Evolutionary conservation across 2,113 vertebrate species (phyloP).

Genomic region (Pseudorhombus dupliciocellatus): DNA sequence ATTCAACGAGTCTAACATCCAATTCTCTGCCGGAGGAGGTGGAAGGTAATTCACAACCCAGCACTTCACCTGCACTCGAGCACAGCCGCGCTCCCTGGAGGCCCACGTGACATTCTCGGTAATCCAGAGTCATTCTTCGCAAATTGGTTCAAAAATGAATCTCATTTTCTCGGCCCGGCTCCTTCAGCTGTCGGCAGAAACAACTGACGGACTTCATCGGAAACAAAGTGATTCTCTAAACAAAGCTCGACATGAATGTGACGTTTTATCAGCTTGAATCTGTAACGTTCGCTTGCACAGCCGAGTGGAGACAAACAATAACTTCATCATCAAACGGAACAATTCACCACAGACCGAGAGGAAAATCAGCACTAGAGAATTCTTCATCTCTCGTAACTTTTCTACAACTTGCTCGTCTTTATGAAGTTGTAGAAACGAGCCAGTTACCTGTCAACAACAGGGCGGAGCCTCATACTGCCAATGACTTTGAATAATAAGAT

Average conservation of each 20-base stretch:
- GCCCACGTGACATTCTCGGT: conserved; percentile 24
- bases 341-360: too few species aligned
- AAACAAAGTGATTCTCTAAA: conserved; percentile 4
- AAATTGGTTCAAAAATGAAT: conserved; percentile 41
- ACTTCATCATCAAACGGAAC: too few species aligned
- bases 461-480: too few species aligned
- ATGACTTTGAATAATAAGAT: too few species aligned
- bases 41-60: conserved; percentile 38
- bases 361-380: too few species aligned
- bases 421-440: too few species aligned
- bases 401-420: too few species aligned
- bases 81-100: conserved; percentile 32
- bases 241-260: neutral
- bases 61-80: conserved; percentile 42
- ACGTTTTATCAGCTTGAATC: neutral
- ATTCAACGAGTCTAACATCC: conserved; percentile 42
- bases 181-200: neutral
- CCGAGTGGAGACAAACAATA: too few species aligned
- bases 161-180: conserved; percentile 20
- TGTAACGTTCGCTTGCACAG: neutral
- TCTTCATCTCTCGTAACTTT: too few species aligned
- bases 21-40: conserved; percentile 39
- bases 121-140: neutral
- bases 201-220: neutral
- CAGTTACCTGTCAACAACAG: too few species aligned